Conservation (phyloP, 64 coral and sea anemone species). For the Stylophora pistillata region DNA sequence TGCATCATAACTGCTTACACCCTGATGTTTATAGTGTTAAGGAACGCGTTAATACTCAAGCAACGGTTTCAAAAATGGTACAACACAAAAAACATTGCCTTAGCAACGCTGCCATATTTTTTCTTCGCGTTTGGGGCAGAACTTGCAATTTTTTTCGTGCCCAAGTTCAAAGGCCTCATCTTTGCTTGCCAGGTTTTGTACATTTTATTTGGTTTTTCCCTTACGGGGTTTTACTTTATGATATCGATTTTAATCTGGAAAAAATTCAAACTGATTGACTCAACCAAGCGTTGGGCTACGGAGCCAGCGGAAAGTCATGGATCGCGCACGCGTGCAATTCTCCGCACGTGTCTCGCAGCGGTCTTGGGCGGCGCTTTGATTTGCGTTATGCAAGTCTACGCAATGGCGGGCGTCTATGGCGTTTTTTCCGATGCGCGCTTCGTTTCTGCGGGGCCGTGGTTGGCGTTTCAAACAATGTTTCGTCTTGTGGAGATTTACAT, state of each 20-base stretch:
- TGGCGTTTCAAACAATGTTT: slow-evolving; percentile 41
- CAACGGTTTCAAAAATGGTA: slow-evolving; percentile 68
- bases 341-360: slow-evolving; percentile 32
- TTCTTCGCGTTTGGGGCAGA: slow-evolving; percentile 51
- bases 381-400: slow-evolving; percentile 49
- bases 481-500: slow-evolving; percentile 46
- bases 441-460: slow-evolving; percentile 72
- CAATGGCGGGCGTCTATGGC: slow-evolving; percentile 49
- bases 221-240: slow-evolving; percentile 45
- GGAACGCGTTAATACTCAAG: slow-evolving; percentile 51
- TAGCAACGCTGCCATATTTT: slow-evolving; percentile 58
- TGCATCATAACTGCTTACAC: slow-evolving; percentile 66
- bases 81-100: slow-evolving; percentile 51
- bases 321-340: slow-evolving; percentile 32
- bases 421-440: slow-evolving; percentile 43
- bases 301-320: background rate
- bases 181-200: slow-evolving; percentile 61
- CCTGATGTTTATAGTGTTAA: slow-evolving; percentile 62
- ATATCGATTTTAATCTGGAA: slow-evolving; percentile 39
- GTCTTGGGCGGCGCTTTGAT: slow-evolving; percentile 30
- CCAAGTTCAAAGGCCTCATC: slow-evolving; percentile 16
- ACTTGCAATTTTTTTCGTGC: slow-evolving; percentile 32
- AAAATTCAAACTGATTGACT: background rate
- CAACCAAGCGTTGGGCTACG: background rate
- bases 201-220: slow-evolving; percentile 17